Base-by-base conservation (phyloP, 2,797 vertebrate species). In the Malacoctenus gilli region DNA sequence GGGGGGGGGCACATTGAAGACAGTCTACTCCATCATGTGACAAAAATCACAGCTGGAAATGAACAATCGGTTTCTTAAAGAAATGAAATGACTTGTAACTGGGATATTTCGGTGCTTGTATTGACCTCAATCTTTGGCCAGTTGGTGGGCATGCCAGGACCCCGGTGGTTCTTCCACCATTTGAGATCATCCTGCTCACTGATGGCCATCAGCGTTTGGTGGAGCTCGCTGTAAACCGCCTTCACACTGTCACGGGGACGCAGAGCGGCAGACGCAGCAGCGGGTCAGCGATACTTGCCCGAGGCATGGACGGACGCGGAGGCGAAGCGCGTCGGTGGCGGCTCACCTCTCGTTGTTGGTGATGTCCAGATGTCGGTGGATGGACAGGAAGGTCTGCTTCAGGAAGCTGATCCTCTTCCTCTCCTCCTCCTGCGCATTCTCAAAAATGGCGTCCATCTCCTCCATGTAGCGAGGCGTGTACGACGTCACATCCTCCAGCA, bases 391-490 rank as follows among this genome's bases (percentile, higher is more conserved):
- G 44, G 86, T 82, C 68, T 94, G 87, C 68, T 94, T 94, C 38
- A 95, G 79, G 40, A 95, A 95, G 68, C 82, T 82, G 59, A 94
- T 93, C 72, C 93, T 91, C 72, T 91, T 94, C 75, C 91, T 89
- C 77, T 95, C 93, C 68, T 92, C 88, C 67, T 93, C 92, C 58
- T 95, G 94, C 1, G 93, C 91, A 80, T 93, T 85, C 22, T 94
- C 93, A 70, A 95, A 95, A 22, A 94, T 92, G 23, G 89, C 86
- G 18, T 95, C 93, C 94, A 95, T 95, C 52, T 95, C 94, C 79
- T 95, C 94, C 92, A 95, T 94, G 87, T 95, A 95, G 47, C 92
- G 91, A 0, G 94, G 92, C 0, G 92, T 92, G 68, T 92, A 93
- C n/a, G 89, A 79, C 1, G 91, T 90, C n/a, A 90, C 83, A 4